Conservation (phyloP, 2,113 vertebrate genomes). For the Hypomesus transpacificus region DNA sequence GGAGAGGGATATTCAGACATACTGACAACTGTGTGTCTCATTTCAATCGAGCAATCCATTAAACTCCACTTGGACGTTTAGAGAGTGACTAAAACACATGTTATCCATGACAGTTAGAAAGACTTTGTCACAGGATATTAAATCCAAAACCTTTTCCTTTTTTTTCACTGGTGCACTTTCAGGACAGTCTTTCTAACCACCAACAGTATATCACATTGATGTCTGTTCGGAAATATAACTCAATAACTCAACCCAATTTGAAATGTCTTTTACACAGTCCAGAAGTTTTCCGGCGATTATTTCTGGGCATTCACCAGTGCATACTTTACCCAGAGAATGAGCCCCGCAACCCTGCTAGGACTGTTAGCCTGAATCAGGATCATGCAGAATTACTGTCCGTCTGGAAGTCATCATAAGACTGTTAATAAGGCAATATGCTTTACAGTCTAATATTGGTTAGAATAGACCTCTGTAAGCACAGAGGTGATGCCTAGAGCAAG, state of each 20-base stretch:
- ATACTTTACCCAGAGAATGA: constrained; percentile 46
- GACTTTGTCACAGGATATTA: constrained; percentile 51
- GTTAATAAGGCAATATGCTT: constrained; percentile 46
- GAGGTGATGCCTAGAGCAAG: constrained; percentile 22
- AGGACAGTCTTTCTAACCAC: constrained; percentile 32
- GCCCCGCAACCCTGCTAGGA: constrained; percentile 25
- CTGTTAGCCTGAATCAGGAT: constrained; percentile 28
- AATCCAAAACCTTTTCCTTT: constrained; percentile 35
- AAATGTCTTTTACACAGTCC: constrained; percentile 54
- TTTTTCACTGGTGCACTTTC: constrained; percentile 37
- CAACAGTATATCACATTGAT: constrained; percentile 27
- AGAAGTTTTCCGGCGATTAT: constrained; percentile 64
- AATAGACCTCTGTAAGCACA: constrained; percentile 22
- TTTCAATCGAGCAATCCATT: background rate
- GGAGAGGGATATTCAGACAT: background rate
- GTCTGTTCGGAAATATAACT: constrained; percentile 38
- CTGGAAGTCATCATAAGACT: constrained; percentile 55
- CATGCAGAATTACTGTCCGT: constrained; percentile 37
- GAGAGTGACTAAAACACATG: constrained; percentile 24
- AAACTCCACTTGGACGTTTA: constrained; percentile 21
- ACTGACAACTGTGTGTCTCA: background rate
- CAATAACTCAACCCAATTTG: constrained; percentile 28
- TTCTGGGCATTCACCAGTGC: constrained; percentile 55
- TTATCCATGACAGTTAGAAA: constrained; percentile 47
- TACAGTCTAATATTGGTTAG: constrained; percentile 21